Percentiles rank a stretch among this genome's conserved stretches.
These are phyloP conservation scores for Polydrusus cervinus DNA, from an alignment of 2,888 invertebrate genomes.

Conservation along the genomic window DNA sequence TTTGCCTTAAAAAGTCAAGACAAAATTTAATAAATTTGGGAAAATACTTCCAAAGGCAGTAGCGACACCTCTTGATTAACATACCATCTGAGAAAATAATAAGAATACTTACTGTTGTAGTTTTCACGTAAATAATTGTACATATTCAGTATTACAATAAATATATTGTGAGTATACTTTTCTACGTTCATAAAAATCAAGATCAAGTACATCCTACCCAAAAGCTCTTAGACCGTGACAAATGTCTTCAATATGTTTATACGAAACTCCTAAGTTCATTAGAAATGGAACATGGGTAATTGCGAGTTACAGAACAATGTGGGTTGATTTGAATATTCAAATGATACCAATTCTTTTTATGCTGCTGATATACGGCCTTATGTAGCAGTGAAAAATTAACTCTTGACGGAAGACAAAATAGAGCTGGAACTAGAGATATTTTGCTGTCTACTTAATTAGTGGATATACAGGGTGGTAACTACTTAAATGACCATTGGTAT, in stretches of 20 bases:
- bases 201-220: slow-evolving; percentile 41
- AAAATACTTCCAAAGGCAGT: too few species aligned
- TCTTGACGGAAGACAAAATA: background rate
- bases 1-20: too few species aligned
- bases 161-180: too few species aligned
- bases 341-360: slow-evolving; percentile 43
- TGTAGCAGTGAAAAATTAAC: slow-evolving; percentile 8
- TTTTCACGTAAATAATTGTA: too few species aligned
- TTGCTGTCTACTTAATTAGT: background rate
- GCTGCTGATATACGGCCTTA: slow-evolving; percentile 26
- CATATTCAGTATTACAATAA: too few species aligned
- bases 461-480: too few species aligned
- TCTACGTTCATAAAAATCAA: too few species aligned
- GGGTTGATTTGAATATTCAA: slow-evolving; percentile 48
- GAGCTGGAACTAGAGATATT: background rate
- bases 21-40: too few species aligned
- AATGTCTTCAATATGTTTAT: slow-evolving; percentile 46
- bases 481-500: too few species aligned
- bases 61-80: too few species aligned
- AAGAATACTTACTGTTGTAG: too few species aligned
- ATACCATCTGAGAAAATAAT: too few species aligned
- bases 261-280: slow-evolving; percentile 46
- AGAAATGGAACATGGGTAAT: slow-evolving; percentile 44
- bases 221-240: slow-evolving; percentile 45
- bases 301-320: slow-evolving; percentile 48